phyloP scores from a whole-genome alignment of 2,797 vertebrate species.

The Gymnothorax javanicus region DNA sequence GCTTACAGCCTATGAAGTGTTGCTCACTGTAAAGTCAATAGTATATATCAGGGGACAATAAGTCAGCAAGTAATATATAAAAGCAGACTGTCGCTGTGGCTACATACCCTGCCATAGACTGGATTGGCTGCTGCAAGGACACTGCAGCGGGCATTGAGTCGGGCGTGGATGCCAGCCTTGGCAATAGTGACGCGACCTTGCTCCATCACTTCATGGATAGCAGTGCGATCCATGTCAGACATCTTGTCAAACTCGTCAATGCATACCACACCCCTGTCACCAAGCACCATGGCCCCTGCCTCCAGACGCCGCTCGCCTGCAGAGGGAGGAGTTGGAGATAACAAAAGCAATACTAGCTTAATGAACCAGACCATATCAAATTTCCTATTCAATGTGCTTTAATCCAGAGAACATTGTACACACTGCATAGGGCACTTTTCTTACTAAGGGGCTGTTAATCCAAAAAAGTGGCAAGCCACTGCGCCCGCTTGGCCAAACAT shows the following conservation, averaged over 20 bases:
- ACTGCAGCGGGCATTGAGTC: slow-evolving; percentile 96
- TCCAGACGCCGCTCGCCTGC: slow-evolving; percentile 90
- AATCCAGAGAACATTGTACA: background rate
- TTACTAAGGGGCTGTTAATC: no score
- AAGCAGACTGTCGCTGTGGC: background rate
- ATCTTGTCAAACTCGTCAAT: slow-evolving; percentile 99
- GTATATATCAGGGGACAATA: background rate
- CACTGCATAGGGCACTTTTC: no score
- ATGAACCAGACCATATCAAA: background rate
- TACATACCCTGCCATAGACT: slow-evolving; percentile 88
- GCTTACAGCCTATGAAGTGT: background rate
- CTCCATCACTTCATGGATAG: slow-evolving; percentile 99
- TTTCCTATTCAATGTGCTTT: background rate
- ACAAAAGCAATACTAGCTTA: background rate
- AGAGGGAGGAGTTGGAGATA: background rate
- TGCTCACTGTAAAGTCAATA: background rate
- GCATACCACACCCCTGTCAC: slow-evolving; percentile 92
- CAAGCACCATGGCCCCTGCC: slow-evolving; percentile 95
- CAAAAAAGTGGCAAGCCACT: no score
- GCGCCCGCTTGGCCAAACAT: no score
- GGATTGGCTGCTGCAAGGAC: slow-evolving; percentile 95
- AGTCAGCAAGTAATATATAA: background rate
- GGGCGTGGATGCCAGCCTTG: slow-evolving; percentile 95
- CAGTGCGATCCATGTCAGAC: slow-evolving; percentile 96
- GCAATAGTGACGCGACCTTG: slow-evolving; percentile 95